phyloP scores from a whole-genome alignment of 2,888 invertebrate genomes.

The Tetramorium bicarinatum region DNA sequence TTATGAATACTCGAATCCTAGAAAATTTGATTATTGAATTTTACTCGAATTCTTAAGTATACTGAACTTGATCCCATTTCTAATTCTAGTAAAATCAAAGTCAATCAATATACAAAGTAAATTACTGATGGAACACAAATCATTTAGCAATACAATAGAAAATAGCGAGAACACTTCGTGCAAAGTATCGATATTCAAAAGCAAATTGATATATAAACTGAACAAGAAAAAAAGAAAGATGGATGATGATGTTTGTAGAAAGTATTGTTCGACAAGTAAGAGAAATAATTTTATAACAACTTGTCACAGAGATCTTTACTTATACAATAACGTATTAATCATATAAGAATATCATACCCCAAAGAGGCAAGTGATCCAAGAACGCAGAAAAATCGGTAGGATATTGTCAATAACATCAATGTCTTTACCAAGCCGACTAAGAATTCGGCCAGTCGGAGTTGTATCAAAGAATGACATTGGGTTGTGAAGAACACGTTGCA shows the following conservation, averaged over 20 bases:
- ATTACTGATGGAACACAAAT: constrained; percentile 11
- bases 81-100: constrained; percentile 6
- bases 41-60: not conserved
- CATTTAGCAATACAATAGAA: not conserved
- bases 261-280: constrained; percentile 43
- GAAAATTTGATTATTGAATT: not conserved
- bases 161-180: not conserved
- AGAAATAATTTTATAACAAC: constrained; percentile 56
- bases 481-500: constrained; percentile 88
- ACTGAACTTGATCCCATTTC: not conserved
- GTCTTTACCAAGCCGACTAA: constrained; percentile 91
- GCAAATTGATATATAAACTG: constrained; percentile 7
- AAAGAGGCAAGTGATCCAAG: constrained; percentile 84
- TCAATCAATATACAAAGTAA: not conserved
- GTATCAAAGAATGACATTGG: constrained; percentile 91
- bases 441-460: constrained; percentile 90
- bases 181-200: constrained; percentile 1
- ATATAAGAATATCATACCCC: constrained; percentile 80
- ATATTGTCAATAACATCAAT: constrained; percentile 89
- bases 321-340: constrained; percentile 67
- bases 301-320: constrained; percentile 58
- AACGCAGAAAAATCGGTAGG: constrained; percentile 87
- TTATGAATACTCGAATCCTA: not conserved
- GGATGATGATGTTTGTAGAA: constrained; percentile 24
- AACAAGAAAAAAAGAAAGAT: not conserved